Evolutionary conservation across 2,888 invertebrate species (phyloP), one percentile per base, ranked within the genome.

Genomic region (Uropetala carovei): DNA sequence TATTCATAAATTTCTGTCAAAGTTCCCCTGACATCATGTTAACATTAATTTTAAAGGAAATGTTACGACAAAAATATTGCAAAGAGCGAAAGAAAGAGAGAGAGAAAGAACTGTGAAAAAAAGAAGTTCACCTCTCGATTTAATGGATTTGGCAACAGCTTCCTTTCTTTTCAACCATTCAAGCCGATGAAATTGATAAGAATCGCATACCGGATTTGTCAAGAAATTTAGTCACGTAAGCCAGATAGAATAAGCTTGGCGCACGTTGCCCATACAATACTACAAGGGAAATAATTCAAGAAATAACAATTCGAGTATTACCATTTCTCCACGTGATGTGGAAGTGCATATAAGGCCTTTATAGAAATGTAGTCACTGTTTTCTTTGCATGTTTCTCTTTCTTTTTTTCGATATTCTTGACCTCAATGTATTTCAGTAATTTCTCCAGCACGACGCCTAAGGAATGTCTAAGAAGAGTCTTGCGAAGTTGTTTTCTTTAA

Each of bases 271-370:
- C 75, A 75, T 75, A 75, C 27, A 22, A 27, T 75, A 75, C 75
- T 27, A 75, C 27, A 75, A 27, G 75, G 75, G 75, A 75, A 18
- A 75, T 75, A 75, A 75, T 75, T 75, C 75, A 22, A 22, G 18
- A 75, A 75, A 75, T 75, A 75, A 75, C 22, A 75, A 75, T 75
- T 75, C 75, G 22, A 75, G 75, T 27, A 22, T 75, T 75, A 22
- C 75, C 75, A 75, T 75, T 75, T 27, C 75, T 27, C 22, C 75
- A 75, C 75, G 75, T 75, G 75, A 22, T 18, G 11, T 27, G 75
- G 22, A 75, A 75, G 75, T 27, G 27, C 22, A 27, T 75, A 27
- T 27, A 22, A 8, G 75, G 27, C 75, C 75, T 75, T 75, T 18
- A 64, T 64, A 27, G 75, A 27, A 75, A 75, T 75, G 22, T 75